Evolutionary conservation across 2,797 vertebrate genomes (phyloP).

Genomic region (Limnodromus scolopaceus): DNA sequence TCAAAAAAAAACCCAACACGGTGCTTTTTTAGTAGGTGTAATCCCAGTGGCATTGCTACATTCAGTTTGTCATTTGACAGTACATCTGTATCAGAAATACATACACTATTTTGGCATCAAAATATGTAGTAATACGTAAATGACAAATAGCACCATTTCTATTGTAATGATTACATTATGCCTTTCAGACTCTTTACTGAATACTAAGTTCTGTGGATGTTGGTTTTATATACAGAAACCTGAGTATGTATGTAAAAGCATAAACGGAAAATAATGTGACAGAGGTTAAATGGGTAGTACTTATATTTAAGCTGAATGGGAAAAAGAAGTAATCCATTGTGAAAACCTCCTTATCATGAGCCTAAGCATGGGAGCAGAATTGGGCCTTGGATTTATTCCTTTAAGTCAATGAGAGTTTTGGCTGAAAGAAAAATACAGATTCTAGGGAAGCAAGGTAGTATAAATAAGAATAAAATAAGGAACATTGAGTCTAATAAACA

Average conservation of each 20-base stretch:
- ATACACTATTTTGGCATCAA: background rate
- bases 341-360: background rate
- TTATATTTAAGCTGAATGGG: background rate
- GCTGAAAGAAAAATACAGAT: background rate
- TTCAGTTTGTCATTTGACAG: background rate
- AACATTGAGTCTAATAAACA: conserved; percentile 18
- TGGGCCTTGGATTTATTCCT: background rate
- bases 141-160: background rate
- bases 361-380: background rate
- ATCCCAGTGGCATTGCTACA: background rate
- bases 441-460: background rate
- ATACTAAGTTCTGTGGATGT: background rate
- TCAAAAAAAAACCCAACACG: accelerated
- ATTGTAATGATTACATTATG: background rate
- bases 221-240: background rate
- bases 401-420: background rate
- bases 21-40: background rate
- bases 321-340: background rate
- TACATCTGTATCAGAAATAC: background rate
- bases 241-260: background rate
- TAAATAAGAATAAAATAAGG: conserved; percentile 10
- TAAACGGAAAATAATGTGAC: background rate
- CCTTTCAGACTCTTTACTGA: background rate
- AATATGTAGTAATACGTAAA: background rate
- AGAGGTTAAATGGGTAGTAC: background rate